phyloP scores from a whole-genome alignment of 2,113 vertebrate genomes.

The Paradisaea rubra region DNA sequence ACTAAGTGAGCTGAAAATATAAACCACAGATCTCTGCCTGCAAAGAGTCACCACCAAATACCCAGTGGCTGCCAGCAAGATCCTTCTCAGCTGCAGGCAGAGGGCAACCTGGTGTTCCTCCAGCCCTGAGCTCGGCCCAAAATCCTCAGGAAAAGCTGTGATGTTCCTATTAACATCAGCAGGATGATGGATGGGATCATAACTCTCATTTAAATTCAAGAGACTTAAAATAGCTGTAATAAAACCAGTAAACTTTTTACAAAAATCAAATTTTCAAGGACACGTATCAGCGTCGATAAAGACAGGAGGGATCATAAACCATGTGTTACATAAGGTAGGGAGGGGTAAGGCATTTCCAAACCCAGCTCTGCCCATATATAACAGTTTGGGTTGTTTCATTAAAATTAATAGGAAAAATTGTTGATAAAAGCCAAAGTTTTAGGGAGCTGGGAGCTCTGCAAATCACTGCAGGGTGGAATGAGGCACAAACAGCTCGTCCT shows the following conservation, averaged over 20 bases:
- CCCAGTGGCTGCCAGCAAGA: neutral
- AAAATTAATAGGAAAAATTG: neutral
- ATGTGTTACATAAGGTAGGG: neutral
- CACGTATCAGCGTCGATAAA: neutral
- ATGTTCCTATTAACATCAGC: neutral
- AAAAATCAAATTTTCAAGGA: conserved; percentile 12
- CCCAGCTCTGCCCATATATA: neutral
- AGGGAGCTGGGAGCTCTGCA: neutral
- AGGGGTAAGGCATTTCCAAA: neutral
- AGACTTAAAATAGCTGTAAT: conserved; percentile 26
- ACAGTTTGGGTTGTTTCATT: neutral
- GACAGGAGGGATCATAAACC: neutral
- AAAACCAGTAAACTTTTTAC: conserved; percentile 21
- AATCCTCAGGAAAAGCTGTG: neutral
- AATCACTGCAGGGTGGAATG: neutral
- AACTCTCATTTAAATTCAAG: conserved; percentile 17
- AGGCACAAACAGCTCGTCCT: rapidly evolving
- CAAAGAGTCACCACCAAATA: neutral
- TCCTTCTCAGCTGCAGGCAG: neutral
- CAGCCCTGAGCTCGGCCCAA: neutral
- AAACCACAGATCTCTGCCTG: neutral
- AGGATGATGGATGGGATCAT: neutral
- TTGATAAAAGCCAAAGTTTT: neutral
- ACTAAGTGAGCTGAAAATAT: neutral
- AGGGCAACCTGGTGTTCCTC: neutral